Evolutionary conservation across 2,888 invertebrate genomes (phyloP), one percentile per base, ranked within the genome.

Genomic region (Sussaba pulchella): DNA sequence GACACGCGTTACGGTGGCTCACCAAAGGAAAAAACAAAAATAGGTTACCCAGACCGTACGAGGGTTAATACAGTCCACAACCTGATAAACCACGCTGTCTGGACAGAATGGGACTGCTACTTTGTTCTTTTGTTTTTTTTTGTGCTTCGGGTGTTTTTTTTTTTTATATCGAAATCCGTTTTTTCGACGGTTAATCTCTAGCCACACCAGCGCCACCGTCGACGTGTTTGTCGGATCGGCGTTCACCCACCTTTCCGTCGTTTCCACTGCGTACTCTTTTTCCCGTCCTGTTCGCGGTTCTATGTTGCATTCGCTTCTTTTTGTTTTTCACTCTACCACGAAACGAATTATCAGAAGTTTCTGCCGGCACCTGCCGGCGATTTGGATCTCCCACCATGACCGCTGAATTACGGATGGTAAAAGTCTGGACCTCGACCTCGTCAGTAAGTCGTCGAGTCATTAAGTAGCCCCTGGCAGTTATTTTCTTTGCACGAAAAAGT

Each of bases 81-180:
- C 26, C 17, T 31, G 64, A 14, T 26, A 31, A 31, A 14, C 36
- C 19, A 14, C 69, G 17, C 67, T 19, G 39, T 31, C 21, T 54
- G 21, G 8, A 36, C 6, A 6, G 21, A 69, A 54, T 41, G 24
- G 69, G 39, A 24, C 31, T 31, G 41, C 17, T 17, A 39, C 14
- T 69, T 41, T 3, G 10, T 54, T 67, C 6, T 31, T 31, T 31
- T 31, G 2, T 31, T 24, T 54, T 67, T n/a, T n/a, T n/a, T n/a
- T n/a, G n/a, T n/a, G n/a, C n/a, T n/a, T n/a, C n/a, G n/a, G n/a
- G n/a, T n/a, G n/a, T n/a, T n/a, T n/a, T n/a, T 47, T 24, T 19
- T 26, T 69, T 69, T 39, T 41, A 39, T 26, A 54, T 69, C 14
- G 57, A 69, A 69, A 36, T 54, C 1, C 26, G 63, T n/a, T 57